A percentile compares a stretch with the other conserved stretches of the same genome.
phyloP scores from a whole-genome alignment of 2,888 invertebrate genomes.

The Eupithecia exiguata region DNA sequence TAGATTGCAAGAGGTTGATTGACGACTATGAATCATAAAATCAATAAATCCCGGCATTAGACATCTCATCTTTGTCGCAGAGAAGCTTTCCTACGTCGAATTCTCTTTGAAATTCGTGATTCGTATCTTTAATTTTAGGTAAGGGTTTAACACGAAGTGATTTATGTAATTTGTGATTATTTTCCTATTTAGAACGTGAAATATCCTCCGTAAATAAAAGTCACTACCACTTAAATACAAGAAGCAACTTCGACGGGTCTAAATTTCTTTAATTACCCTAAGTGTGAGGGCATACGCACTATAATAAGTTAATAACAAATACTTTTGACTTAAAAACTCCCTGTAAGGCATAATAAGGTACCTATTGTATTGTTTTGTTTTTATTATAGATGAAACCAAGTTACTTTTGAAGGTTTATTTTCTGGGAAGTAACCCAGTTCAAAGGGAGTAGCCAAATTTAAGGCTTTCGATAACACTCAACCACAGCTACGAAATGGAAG shows the following conservation, averaged over 20 bases:
- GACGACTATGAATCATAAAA: background rate
- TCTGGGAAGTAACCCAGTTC: background rate
- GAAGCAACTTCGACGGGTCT: too few species aligned
- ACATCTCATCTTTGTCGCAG: too few species aligned
- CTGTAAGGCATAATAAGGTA: background rate
- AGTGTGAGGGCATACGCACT: too few species aligned
- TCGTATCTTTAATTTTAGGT: too few species aligned
- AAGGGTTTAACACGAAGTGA: too few species aligned
- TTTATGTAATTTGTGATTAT: too few species aligned
- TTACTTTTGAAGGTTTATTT: background rate
- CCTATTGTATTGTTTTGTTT: background rate
- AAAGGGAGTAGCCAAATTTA: background rate
- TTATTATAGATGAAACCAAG: background rate
- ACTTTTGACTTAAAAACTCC: too few species aligned
- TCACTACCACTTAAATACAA: too few species aligned
- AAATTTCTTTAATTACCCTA: too few species aligned
- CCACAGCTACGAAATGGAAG: background rate
- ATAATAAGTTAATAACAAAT: too few species aligned
- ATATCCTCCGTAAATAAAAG: background rate
- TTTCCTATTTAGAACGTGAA: background rate
- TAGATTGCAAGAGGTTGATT: background rate
- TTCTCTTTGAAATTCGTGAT: too few species aligned
- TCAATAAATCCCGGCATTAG: background rate
- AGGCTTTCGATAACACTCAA: background rate
- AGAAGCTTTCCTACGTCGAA: too few species aligned